Conservation (phyloP, 2,113 vertebrate species). For the Nothoprocta perdicaria region DNA sequence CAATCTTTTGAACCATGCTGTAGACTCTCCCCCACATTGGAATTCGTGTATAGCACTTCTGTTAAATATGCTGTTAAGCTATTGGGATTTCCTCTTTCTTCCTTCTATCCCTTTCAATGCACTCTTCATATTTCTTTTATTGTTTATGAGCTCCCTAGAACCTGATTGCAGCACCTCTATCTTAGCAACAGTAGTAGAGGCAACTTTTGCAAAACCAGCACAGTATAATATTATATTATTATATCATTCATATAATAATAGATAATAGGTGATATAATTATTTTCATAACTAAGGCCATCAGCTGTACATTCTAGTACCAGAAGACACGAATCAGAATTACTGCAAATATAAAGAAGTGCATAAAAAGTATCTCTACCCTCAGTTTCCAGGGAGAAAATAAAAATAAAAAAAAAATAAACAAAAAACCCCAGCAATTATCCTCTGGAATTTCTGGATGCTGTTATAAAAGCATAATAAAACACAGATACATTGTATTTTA, state of each 20-base stretch:
- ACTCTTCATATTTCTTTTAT: not conserved
- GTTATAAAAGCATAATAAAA: not conserved
- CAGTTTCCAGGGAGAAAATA: not conserved
- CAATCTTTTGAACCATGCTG: not conserved
- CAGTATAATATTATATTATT: not conserved
- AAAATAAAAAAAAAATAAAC: too few species aligned
- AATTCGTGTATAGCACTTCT: not conserved
- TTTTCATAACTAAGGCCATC: not conserved
- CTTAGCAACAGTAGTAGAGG: not conserved
- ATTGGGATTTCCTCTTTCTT: not conserved
- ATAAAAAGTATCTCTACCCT: not conserved
- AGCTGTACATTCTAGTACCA: not conserved
- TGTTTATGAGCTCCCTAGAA: not conserved
- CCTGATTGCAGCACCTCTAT: not conserved
- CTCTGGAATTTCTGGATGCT: not conserved
- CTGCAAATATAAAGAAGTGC: not conserved
- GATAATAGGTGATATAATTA: not conserved
- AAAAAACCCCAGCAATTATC: not conserved
- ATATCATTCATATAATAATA: not conserved
- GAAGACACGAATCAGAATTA: not conserved
- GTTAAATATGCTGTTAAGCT: not conserved
- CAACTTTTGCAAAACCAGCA: not conserved
- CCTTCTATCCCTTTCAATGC: not conserved
- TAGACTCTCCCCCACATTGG: not conserved
- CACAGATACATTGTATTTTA: rapidly evolving